phyloP scores from a whole-genome alignment of 2,797 vertebrate genomes.

The Helarctos malayanus region DNA sequence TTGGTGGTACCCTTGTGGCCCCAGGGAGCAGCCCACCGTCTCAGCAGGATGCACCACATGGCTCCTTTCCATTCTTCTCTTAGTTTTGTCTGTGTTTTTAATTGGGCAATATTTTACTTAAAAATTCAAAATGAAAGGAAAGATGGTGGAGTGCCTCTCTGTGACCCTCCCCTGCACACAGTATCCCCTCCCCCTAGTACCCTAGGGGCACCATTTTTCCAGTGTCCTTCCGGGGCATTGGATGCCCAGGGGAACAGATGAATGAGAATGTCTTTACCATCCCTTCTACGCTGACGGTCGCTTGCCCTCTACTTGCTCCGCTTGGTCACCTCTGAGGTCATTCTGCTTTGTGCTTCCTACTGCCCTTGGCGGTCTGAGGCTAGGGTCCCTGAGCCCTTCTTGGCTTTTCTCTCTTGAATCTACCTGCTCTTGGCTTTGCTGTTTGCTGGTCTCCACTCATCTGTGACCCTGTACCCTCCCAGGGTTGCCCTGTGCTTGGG shows the following conservation, averaged over 20 bases:
- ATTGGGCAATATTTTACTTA: background rate
- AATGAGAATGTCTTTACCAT: background rate
- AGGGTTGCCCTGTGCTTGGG: too few relatives aligned
- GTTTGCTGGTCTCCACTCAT: background rate
- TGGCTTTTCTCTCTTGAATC: too few relatives aligned
- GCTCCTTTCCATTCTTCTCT: background rate
- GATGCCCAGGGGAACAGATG: background rate
- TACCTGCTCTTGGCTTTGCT: accelerated
- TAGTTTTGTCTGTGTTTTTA: background rate
- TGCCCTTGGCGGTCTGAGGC: background rate
- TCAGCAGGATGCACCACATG: background rate
- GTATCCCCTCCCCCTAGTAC: background rate
- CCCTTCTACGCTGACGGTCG: too few relatives aligned
- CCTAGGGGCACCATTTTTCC: background rate
- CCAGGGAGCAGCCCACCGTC: background rate
- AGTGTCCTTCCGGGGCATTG: background rate
- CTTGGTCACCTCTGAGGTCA: too few relatives aligned
- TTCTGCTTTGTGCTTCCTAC: background rate
- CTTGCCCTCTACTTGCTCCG: background rate
- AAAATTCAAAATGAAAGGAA: background rate
- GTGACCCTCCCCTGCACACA: background rate
- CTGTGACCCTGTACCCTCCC: background rate
- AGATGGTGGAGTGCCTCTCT: background rate
- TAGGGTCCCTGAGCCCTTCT: background rate
- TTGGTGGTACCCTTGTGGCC: background rate